Percentiles rank a stretch among this genome's conserved stretches.
These are phyloP conservation scores for Odocoileus hemionus DNA, from an alignment of 2,113 vertebrate species.

Conservation along the genomic window DNA sequence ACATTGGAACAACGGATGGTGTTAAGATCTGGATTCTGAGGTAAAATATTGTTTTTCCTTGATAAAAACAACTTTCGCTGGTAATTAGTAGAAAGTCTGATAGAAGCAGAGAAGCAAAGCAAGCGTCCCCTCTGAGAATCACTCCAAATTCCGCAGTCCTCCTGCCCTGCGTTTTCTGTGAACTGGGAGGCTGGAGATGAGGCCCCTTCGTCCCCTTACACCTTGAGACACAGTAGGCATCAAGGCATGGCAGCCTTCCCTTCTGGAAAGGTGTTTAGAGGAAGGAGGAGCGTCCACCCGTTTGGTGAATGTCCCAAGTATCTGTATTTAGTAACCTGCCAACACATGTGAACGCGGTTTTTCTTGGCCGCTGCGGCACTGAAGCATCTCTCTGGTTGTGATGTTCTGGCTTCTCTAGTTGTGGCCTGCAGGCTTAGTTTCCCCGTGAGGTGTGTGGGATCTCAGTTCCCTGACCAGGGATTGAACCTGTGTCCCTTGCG, in stretches of 20 bases:
- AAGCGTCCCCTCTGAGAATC: neutral
- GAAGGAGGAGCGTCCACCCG: fast-evolving
- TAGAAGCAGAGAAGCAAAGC: neutral
- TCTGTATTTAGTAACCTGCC: neutral
- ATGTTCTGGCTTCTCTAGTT: neutral
- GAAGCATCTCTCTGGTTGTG: neutral
- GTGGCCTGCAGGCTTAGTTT: neutral
- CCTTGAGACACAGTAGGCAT: neutral
- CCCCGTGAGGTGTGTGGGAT: neutral
- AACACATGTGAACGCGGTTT: neutral
- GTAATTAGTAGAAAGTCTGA: neutral
- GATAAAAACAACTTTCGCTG: neutral
- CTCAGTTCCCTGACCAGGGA: neutral
- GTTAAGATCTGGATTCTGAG: neutral
- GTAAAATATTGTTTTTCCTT: neutral
- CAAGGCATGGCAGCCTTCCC: neutral
- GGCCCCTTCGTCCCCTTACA: neutral
- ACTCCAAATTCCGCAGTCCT: neutral
- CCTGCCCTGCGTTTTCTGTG: neutral
- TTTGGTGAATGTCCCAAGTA: neutral
- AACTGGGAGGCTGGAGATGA: neutral
- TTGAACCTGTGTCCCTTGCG: neutral
- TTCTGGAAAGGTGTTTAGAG: neutral
- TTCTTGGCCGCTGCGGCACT: neutral
- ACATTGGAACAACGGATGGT: neutral